Percentiles rank a stretch among this genome's conserved stretches.
phyloP scores from a whole-genome alignment of 1,140 invertebrate genomes.

The Zelostemma sp. region DNA sequence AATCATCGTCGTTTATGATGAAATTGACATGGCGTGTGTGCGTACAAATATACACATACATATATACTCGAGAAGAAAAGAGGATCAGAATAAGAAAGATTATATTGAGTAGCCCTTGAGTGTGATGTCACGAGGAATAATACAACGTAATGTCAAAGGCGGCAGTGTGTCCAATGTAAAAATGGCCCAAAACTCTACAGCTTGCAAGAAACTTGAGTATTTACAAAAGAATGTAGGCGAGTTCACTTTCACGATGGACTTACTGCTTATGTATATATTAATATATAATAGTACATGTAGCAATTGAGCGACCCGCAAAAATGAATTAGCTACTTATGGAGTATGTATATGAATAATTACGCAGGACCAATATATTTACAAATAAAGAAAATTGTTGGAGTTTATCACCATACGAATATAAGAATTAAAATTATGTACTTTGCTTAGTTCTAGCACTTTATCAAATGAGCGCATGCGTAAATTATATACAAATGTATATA shows the following conservation, averaged over 20 bases:
- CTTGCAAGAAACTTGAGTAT: slow-evolving; percentile 3
- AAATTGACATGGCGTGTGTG: slow-evolving; percentile 7
- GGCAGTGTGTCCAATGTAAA: slow-evolving; percentile 1
- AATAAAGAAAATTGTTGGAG: slow-evolving; percentile 37
- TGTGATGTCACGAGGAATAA: background rate
- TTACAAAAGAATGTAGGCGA: slow-evolving; percentile 1
- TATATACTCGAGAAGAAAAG: slow-evolving; percentile 11
- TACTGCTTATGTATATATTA: background rate
- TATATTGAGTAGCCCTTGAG: background rate
- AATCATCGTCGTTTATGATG: background rate
- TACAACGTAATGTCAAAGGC: background rate
- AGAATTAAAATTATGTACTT: slow-evolving; percentile 39
- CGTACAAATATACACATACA: slow-evolving; percentile 6
- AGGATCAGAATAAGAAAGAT: background rate
- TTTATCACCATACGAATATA: slow-evolving; percentile 35
- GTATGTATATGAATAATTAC: slow-evolving; percentile 45
- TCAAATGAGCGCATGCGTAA: slow-evolving; percentile 60
- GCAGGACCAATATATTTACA: slow-evolving; percentile 52
- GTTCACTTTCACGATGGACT: slow-evolving; percentile 8
- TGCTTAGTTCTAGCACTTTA: slow-evolving; percentile 51
- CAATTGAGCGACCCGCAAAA: slow-evolving; percentile 35
- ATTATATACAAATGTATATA: slow-evolving; percentile 28
- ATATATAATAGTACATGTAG: slow-evolving; percentile 7
- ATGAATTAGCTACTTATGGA: slow-evolving; percentile 29
- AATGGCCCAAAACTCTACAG: background rate